A percentile compares a stretch with the other conserved stretches of the same genome.
phyloP scores from a whole-genome alignment of 1,140 invertebrate genomes.

The Tetramorium alpestre region DNA sequence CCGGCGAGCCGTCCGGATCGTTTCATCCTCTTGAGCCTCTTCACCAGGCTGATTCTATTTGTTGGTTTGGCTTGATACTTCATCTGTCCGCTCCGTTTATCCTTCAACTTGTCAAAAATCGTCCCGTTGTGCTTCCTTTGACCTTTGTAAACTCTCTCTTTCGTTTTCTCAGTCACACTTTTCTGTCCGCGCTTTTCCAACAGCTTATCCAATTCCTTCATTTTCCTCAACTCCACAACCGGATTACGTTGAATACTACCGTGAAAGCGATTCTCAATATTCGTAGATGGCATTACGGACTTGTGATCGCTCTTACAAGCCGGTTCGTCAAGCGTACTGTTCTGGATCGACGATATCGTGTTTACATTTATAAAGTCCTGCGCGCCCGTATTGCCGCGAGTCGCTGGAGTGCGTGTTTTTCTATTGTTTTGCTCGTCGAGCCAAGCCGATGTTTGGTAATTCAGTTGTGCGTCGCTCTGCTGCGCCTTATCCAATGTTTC shows the following conservation, averaged over 20 bases:
- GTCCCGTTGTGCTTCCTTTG: not conserved
- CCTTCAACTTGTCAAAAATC: slow-evolving; percentile 25
- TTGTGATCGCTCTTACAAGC: not conserved
- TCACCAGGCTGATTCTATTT: not conserved
- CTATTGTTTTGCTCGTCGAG: not conserved
- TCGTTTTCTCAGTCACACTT: not conserved
- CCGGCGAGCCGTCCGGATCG: not conserved
- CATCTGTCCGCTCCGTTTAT: not conserved
- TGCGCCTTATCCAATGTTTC: not conserved
- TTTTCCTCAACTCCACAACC: slow-evolving; percentile 29
- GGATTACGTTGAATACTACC: not conserved
- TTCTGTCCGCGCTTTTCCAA: not conserved
- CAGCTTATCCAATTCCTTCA: not conserved
- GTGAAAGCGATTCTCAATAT: not conserved
- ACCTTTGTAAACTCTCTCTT: not conserved
- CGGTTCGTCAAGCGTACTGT: no score
- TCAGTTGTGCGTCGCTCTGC: not conserved
- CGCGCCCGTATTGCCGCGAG: not conserved
- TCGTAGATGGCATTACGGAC: accelerated
- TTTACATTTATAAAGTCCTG: not conserved
- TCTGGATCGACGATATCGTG: not conserved
- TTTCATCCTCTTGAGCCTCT: not conserved
- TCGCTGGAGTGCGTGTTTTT: not conserved
- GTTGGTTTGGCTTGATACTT: not conserved
- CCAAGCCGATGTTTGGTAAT: not conserved